Evolutionary conservation across 2,113 vertebrate species (phyloP), one percentile per base, ranked within the genome.

Genomic region (Galbula dea): DNA sequence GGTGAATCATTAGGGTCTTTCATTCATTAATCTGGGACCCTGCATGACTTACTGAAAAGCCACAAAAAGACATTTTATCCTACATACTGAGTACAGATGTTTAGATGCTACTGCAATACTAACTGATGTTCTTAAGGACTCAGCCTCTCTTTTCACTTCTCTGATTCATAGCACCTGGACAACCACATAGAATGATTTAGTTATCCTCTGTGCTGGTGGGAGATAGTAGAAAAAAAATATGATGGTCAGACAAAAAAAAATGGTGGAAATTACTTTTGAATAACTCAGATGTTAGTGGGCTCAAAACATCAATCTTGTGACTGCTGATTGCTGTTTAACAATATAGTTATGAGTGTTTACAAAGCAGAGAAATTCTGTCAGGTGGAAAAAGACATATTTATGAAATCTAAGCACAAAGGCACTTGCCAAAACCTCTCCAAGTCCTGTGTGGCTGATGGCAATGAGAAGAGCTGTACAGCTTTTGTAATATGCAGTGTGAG

Each of bases 1-100:
- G 48, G 36, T 92, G 84, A 93, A 78, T 93, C 93, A 90, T 74
- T 85, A 86, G 58, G 24, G 49, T 88, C 86, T 78, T 89, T 90
- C 2, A 1, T 11, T 75, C 48, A 46, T 82, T 84, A 90, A 67
- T 86, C 69, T 74, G 30, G 18, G 69, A 91, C 91, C 7, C n/a
- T 85, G 24, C 59, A 43, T 52, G 43, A 87, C 51, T 74, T 91
- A 62, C 1, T 84, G 76, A 78, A 90, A 95, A 71, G 67, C 48
- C 61, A 92, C 32, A 81, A 84, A 83, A 74, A 36, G 48, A 49
- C 9, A 11, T 84, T 86, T 89, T 57, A 15, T 76, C 24, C 49
- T 45, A 45, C 21, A 55, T 68, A 59, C 21, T 37, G 12, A 1
- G 2, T 19, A 39, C 39, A 94, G 78, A 65, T 49, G 45, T 91